Conservation (phyloP, 2,888 invertebrate species). For the Cybosia mesomella region DNA sequence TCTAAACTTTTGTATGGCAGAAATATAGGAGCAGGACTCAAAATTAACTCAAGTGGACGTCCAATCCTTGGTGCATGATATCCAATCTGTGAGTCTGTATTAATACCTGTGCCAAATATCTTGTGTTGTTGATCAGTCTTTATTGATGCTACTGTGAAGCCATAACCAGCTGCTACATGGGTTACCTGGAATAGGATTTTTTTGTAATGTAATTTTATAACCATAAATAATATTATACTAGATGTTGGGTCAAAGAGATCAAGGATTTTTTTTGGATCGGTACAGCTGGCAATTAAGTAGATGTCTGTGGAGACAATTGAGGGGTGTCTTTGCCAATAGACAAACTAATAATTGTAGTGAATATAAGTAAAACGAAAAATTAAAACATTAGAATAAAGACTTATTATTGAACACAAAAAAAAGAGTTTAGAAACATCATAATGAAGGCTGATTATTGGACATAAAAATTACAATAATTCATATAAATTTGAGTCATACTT, state of each 20-base stretch:
- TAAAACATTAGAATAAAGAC: no score
- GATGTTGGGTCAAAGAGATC: no score
- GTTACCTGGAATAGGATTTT: conserved; percentile 87
- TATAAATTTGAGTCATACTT: no score
- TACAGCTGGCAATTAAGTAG: background rate
- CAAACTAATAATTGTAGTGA: no score
- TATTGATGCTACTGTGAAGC: conserved; percentile 93
- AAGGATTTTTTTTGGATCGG: background rate
- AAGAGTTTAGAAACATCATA: no score
- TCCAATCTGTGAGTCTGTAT: conserved; percentile 97
- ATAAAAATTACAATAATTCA: no score
- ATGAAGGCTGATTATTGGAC: no score
- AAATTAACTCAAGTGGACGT: conserved; percentile 89
- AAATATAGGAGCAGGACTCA: conserved; percentile 90
- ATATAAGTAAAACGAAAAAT: no score
- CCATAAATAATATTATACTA: background rate
- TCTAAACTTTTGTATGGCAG: conserved; percentile 89
- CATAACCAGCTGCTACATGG: conserved; percentile 94
- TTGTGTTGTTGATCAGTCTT: conserved; percentile 88
- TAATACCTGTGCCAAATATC: conserved; percentile 95
- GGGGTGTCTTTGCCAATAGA: no score
- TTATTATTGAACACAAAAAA: no score
- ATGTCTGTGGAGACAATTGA: background rate
- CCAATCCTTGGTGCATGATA: conserved; percentile 88
- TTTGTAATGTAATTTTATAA: background rate